Percentiles rank a stretch among this genome's conserved stretches.
These are phyloP conservation scores for Aphidius ervi DNA, from an alignment of 1,140 invertebrate genomes.

Conservation along the genomic window DNA sequence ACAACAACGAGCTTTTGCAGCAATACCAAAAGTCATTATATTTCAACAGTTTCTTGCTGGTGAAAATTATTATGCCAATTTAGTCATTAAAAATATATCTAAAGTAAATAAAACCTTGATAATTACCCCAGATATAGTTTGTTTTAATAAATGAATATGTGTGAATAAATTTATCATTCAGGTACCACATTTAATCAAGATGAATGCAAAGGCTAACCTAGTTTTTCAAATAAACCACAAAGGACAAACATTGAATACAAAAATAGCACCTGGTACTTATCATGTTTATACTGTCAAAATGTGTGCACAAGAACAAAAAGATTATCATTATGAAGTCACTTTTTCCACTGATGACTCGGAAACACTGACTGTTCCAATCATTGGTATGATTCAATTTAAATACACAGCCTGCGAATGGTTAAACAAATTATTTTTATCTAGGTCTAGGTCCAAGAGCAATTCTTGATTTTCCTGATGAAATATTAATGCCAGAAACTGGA, in stretches of 20 bases:
- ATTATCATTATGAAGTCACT: constrained; percentile 40
- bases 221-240: constrained; percentile 16
- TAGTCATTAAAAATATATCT: constrained; percentile 45
- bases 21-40: constrained; percentile 41
- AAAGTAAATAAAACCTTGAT: constrained; percentile 30
- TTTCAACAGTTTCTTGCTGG: constrained; percentile 48
- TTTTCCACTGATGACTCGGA: constrained; percentile 37
- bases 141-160: no score
- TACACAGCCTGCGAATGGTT: neutral
- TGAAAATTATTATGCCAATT: constrained; percentile 31
- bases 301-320: constrained; percentile 34
- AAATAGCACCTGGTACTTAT: constrained; percentile 47
- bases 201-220: no score
- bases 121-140: no score
- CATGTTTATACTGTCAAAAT: constrained; percentile 40
- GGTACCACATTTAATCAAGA: no score
- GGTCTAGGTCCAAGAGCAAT: constrained; percentile 48
- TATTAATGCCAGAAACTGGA: constrained; percentile 43
- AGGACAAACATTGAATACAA: constrained; percentile 29
- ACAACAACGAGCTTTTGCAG: constrained; percentile 27
- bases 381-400: constrained; percentile 32
- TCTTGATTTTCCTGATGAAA: constrained; percentile 50
- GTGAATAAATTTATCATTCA: no score
- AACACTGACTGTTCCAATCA: constrained; percentile 36
- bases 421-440: constrained; percentile 20